Evolutionary conservation across 92 coral and sea anemone genomes (phyloP).

Genomic region (Epizoanthus rinbou): DNA sequence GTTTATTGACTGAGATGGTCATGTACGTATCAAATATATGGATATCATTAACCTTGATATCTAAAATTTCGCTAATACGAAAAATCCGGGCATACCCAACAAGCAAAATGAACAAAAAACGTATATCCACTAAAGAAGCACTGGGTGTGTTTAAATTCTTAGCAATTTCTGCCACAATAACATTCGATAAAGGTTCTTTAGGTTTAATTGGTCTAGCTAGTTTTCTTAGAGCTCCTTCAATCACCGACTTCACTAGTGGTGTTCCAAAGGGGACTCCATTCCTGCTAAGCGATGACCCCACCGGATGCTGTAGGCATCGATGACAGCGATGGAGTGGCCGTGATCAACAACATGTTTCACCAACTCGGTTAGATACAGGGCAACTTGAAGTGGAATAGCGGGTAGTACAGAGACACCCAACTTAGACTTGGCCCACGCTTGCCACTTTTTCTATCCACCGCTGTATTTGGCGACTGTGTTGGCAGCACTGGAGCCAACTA

Average conservation of each 20-base stretch:
- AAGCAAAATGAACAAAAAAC: constrained; percentile 31
- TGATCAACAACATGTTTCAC: background rate
- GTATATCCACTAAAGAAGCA: constrained; percentile 36
- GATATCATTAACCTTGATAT: constrained; percentile 23
- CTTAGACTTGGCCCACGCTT: constrained; percentile 31
- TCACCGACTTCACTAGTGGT: constrained; percentile 27
- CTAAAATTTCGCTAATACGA: constrained; percentile 34
- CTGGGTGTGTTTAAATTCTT: background rate
- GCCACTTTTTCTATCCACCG: constrained; percentile 35
- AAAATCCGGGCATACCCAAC: constrained; percentile 43
- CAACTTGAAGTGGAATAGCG: no score
- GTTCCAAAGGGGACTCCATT: background rate
- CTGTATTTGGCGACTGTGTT: constrained; percentile 31
- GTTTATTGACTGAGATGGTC: background rate
- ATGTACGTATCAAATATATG: background rate
- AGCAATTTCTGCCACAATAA: background rate
- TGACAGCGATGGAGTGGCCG: constrained; percentile 24
- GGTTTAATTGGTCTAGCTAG: no score
- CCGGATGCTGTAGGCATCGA: constrained; percentile 9
- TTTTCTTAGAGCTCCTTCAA: constrained; percentile 23
- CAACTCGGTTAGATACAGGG: background rate
- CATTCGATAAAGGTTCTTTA: background rate
- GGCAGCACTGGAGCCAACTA: background rate
- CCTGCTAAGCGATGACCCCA: constrained; percentile 29
- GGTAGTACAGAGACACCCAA: constrained; percentile 2